These are phyloP conservation scores for Hypsibius dujardini DNA, from an alignment of 1,140 invertebrate genomes.

Conservation along the genomic window DNA sequence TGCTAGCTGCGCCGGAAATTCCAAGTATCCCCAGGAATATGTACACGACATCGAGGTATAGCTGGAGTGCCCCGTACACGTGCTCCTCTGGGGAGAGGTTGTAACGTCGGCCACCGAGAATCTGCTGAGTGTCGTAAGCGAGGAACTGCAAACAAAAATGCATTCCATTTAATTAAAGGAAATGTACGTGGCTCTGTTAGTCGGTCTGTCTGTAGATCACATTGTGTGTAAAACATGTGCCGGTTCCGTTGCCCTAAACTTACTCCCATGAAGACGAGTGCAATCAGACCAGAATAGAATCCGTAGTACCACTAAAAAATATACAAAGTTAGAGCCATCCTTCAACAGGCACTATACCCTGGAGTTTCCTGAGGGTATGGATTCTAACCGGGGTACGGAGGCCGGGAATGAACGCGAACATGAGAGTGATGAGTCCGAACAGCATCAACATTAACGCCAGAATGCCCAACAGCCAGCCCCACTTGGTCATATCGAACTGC, in stretches of 20 bases:
- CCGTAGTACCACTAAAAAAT: conserved; percentile 28
- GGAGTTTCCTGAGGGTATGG: conserved; percentile 22
- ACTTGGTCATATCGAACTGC: conserved; percentile 44
- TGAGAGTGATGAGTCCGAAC: conserved; percentile 35
- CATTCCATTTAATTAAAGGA: no score
- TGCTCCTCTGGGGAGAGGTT: conserved; percentile 47
- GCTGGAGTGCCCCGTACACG: conserved; percentile 41
- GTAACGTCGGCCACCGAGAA: conserved; percentile 46
- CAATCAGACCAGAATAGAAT: conserved; percentile 38
- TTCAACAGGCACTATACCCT: not conserved
- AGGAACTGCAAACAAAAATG: conserved; percentile 37
- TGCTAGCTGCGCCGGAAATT: conserved; percentile 31
- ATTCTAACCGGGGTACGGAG: conserved; percentile 29
- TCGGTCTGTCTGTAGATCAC: no score
- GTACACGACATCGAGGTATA: conserved; percentile 46
- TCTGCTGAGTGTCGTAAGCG: conserved; percentile 47
- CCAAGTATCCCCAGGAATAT: conserved; percentile 46
- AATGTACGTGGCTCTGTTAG: no score
- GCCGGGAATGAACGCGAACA: conserved; percentile 24
- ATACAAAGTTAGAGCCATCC: not conserved
- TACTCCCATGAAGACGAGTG: conserved; percentile 36
- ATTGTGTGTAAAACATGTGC: no score
- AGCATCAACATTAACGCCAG: conserved; percentile 37
- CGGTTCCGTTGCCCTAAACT: conserved; percentile 23
- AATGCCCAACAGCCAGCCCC: conserved; percentile 37